These are phyloP conservation scores for Andrena cerasifolii DNA, from an alignment of 1,140 invertebrate genomes.

Conservation along the genomic window DNA sequence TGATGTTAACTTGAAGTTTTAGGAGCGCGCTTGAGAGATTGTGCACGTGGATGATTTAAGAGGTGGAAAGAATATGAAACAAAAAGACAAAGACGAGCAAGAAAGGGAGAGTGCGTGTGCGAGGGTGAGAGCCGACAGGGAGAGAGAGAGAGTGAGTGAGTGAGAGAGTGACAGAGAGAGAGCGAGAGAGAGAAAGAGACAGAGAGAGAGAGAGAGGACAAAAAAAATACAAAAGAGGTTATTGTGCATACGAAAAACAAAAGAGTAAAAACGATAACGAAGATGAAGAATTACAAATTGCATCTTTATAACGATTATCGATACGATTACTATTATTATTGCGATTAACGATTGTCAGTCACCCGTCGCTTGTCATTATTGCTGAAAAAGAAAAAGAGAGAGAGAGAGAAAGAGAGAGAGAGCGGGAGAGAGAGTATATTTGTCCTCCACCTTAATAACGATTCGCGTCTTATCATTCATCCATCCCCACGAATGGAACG, in stretches of 20 bases:
- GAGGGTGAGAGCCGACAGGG: conserved; percentile 38
- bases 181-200: not conserved
- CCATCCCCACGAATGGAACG: not conserved
- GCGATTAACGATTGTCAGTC: conserved; percentile 78
- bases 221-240: conserved; percentile 73
- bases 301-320: conserved; percentile 74
- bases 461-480: conserved; percentile 50
- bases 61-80: conserved; percentile 72
- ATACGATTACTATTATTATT: conserved; percentile 72
- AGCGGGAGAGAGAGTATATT: not conserved
- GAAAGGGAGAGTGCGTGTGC: too few species aligned
- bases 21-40: conserved; percentile 78
- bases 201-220: conserved; percentile 68
- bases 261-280: conserved; percentile 68
- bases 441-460: conserved; percentile 14
- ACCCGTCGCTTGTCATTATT: conserved; percentile 57
- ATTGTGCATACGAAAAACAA: conserved; percentile 81
- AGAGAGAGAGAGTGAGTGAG: conserved; percentile 56
- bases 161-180: too few species aligned
- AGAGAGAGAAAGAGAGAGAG: conserved; percentile 34
- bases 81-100: conserved; percentile 61
- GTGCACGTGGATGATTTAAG: conserved; percentile 76
- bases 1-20: conserved; percentile 81
- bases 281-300: conserved; percentile 66
- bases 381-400: conserved; percentile 1